phyloP scores from a whole-genome alignment of 2,113 vertebrate genomes.

The Patagioenas fasciata region DNA sequence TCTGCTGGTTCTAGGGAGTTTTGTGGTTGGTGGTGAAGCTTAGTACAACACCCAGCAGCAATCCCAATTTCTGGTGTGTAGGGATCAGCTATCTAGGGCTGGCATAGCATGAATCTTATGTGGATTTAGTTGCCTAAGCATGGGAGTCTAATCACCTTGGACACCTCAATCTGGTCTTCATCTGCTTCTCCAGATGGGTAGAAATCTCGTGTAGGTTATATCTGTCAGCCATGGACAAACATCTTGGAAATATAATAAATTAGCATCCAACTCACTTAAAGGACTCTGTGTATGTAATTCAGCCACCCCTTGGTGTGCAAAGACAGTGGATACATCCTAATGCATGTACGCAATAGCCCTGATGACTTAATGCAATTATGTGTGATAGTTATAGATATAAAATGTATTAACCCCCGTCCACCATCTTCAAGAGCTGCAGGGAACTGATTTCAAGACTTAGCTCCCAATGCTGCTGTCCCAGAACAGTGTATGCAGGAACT shows the following conservation, averaged over 20 bases:
- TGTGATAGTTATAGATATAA: background rate
- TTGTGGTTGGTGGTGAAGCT: background rate
- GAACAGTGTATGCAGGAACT: background rate
- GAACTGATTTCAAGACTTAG: background rate
- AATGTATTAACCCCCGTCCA: background rate
- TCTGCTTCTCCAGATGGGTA: background rate
- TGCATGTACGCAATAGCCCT: background rate
- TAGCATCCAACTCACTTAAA: background rate
- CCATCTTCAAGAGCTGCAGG: background rate
- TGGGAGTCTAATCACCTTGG: background rate
- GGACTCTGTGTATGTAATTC: background rate
- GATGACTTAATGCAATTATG: background rate
- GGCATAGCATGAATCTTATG: background rate
- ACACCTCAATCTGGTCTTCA: background rate
- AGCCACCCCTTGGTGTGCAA: background rate
- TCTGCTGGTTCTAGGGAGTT: background rate
- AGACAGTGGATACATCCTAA: background rate
- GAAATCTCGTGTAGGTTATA: background rate
- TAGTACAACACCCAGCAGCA: background rate
- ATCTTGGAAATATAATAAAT: background rate
- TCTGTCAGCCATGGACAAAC: background rate
- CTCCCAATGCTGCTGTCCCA: background rate
- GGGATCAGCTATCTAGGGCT: background rate
- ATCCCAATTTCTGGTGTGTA: background rate
- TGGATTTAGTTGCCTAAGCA: background rate